These are phyloP conservation scores for Oenanthe melanoleuca DNA, from an alignment of 2,113 vertebrate species.

Conservation along the genomic window DNA sequence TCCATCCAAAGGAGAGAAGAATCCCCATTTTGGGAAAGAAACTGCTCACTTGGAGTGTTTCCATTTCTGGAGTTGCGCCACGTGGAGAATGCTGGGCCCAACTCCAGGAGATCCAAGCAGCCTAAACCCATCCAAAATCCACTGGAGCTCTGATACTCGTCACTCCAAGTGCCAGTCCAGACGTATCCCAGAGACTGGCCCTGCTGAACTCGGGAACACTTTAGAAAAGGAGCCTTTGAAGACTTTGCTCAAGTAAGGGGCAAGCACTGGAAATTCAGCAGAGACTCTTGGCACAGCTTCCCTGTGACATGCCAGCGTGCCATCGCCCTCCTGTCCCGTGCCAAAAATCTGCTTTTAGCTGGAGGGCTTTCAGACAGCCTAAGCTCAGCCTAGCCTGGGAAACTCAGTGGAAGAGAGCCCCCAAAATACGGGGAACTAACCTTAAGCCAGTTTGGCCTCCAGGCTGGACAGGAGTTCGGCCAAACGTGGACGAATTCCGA, in stretches of 20 bases:
- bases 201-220: neutral
- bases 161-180: neutral
- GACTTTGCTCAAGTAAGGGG: neutral
- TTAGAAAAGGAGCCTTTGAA: neutral
- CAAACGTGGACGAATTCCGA: accelerated
- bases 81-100: slow-evolving; percentile 36
- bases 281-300: neutral
- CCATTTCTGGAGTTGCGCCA: slow-evolving; percentile 39
- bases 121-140: slow-evolving; percentile 35
- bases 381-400: neutral
- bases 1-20: slow-evolving; percentile 42
- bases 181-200: neutral
- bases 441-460: neutral
- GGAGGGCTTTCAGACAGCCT: neutral
- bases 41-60: slow-evolving; percentile 51
- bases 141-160: neutral
- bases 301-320: accelerated
- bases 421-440: accelerated
- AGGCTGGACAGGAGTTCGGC: neutral
- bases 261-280: neutral
- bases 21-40: slow-evolving; percentile 67
- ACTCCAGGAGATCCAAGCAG: slow-evolving; percentile 47
- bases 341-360: neutral
- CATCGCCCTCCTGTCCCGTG: neutral
- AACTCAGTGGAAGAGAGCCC: neutral